Evolutionary conservation across 2,888 invertebrate species (phyloP), one percentile per base, ranked within the genome.

Genomic region (Synanthedon andrenaeformis): DNA sequence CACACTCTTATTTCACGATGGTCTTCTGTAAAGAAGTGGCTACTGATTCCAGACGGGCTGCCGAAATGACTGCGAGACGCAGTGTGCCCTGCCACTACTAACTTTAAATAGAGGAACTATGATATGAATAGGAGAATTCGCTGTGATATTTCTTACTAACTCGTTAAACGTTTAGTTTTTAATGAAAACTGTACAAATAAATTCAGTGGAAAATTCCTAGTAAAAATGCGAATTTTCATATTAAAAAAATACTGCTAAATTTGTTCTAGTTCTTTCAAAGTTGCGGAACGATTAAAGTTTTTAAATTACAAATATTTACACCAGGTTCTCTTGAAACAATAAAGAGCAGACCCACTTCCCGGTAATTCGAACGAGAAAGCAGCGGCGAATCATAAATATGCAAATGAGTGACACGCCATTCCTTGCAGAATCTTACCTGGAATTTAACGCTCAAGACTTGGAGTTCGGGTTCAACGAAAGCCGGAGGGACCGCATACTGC

Each of bases 391-490:
- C 65, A 62, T 64, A 55, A 74, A 72, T 66, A 81, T 79, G 75
- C 67, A 78, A 81, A 82, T 82, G 70, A 73, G 64, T 66, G 66
- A 66, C 65, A 68, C 72, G 61, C 70, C 68, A 66, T 73, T 70
- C 58, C 49, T 79, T 82, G 88, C 92, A 82, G 92, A 95, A 89
- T 95, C 95, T 58, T 94, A 94, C 82, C 83, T 93, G 80, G 93
- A 94, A 82, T 89, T 94, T 73, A 93, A 92, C 82, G 93, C 93
- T 58, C 93, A 93, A 86, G 93, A 94, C 78, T 91, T 96, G 74
- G 94, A 96, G 89, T 94, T 95, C 75, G 98, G 98, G 59, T 93
- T 98, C 79, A 95, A 96, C 82, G 95, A 96, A 82, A 94, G 94
- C 59, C 89, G 94, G 57, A 89, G 95, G 58, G 96, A 96, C 82